These are phyloP conservation scores for Gisinianus flammeolus DNA, from an alignment of 2,888 invertebrate species.

Conservation along the genomic window DNA sequence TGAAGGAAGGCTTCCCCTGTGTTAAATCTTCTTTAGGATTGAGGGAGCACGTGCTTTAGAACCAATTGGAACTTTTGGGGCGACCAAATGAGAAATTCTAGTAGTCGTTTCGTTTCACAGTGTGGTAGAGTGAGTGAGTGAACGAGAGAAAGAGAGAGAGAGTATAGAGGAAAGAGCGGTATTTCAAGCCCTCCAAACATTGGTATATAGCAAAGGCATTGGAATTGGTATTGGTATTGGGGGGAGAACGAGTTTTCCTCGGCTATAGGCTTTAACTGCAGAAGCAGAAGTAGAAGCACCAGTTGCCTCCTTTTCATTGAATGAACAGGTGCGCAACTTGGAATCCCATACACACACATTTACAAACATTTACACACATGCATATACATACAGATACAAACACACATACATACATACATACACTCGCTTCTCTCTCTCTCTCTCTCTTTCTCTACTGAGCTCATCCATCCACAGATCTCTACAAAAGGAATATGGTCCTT, in stretches of 20 bases:
- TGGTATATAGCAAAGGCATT: too few species aligned
- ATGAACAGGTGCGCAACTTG: conserved; percentile 56
- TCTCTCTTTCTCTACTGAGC: conserved; percentile 22
- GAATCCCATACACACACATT: conserved; percentile 44
- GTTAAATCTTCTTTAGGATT: conserved; percentile 36
- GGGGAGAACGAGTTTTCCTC: conserved; percentile 3
- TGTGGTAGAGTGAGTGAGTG: too few species aligned
- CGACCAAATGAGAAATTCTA: background rate
- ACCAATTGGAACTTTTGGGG: conserved; percentile 40
- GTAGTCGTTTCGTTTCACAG: background rate
- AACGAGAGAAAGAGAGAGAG: too few species aligned
- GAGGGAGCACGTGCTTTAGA: conserved; percentile 47
- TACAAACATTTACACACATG: too few species aligned
- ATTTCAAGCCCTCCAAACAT: conserved; percentile 25
- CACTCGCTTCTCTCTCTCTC: conserved; percentile 32
- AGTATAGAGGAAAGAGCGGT: conserved; percentile 12
- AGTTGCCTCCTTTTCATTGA: conserved; percentile 54
- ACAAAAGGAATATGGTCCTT: conserved; percentile 39
- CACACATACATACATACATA: background rate
- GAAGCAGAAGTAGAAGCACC: conserved; percentile 32
- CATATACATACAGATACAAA: background rate
- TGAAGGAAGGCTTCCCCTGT: conserved; percentile 15
- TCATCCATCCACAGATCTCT: conserved; percentile 31
- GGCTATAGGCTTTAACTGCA: background rate
- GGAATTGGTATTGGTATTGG: background rate